Conservation (phyloP, 2,797 vertebrate species). For the Semotilus atromaculatus region DNA sequence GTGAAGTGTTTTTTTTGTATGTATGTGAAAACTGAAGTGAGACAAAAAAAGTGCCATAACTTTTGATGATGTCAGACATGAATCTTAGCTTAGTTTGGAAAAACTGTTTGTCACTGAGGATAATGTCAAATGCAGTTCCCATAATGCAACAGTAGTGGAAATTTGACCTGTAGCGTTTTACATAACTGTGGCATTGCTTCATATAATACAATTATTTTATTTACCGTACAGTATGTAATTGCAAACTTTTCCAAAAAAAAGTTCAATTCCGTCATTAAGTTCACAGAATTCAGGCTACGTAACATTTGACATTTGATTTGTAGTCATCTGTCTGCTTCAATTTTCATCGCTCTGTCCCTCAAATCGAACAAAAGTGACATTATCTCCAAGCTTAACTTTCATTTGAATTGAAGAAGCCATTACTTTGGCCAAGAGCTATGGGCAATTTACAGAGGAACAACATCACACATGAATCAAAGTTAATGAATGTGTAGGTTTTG, state of each 20-base stretch:
- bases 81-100: conserved; percentile 9
- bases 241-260: conserved; percentile 3
- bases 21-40: neutral
- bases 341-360: neutral
- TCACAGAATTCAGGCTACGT: neutral
- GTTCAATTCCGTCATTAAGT: neutral
- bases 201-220: neutral
- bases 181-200: neutral
- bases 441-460: neutral
- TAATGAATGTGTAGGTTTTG: conserved; percentile 34
- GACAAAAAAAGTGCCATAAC: neutral
- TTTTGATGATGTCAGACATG: neutral
- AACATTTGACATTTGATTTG: conserved; percentile 1
- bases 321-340: neutral
- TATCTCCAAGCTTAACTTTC: conserved; percentile 10
- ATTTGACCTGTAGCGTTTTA: neutral
- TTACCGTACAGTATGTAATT: neutral
- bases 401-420: neutral
- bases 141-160: conserved; percentile 8
- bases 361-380: neutral
- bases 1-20: neutral
- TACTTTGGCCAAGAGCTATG: neutral
- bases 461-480: conserved; percentile 14
- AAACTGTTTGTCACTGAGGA: neutral
- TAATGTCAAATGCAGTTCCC: neutral